These are phyloP conservation scores for Argyrosomus japonicus DNA, from an alignment of 2,113 vertebrate species.

Conservation along the genomic window DNA sequence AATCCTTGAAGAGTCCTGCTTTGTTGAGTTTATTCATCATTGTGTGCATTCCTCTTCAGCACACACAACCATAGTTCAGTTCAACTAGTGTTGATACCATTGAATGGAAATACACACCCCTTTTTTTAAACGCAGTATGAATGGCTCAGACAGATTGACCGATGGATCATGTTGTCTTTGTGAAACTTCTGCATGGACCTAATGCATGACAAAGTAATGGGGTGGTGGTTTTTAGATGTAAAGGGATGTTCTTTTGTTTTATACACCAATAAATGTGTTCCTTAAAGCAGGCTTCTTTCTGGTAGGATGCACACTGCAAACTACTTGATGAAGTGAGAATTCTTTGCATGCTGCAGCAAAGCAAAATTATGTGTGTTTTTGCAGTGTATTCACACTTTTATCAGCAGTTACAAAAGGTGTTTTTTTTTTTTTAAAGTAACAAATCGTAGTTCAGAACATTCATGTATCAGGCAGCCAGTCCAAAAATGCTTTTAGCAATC, in stretches of 20 bases:
- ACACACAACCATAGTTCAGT: constrained; percentile 25
- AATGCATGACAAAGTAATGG: constrained; percentile 67
- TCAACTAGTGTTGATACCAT: constrained; percentile 37
- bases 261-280: constrained; percentile 55
- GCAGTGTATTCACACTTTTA: constrained; percentile 59
- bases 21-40: constrained; percentile 22
- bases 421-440: too few relatives aligned
- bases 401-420: constrained; percentile 51
- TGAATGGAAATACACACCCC: constrained; percentile 24
- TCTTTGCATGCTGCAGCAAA: constrained; percentile 79
- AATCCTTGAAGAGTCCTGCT: constrained; percentile 27
- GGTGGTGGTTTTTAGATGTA: constrained; percentile 65
- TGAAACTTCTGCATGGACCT: constrained; percentile 72
- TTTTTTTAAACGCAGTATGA: constrained; percentile 37
- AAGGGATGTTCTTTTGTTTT: constrained; percentile 41
- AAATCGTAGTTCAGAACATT: constrained; percentile 52
- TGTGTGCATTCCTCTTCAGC: constrained; percentile 27
- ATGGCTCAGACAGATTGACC: constrained; percentile 35
- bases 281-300: constrained; percentile 40
- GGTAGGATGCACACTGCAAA: constrained; percentile 25
- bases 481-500: constrained; percentile 63
- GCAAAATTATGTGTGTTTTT: constrained; percentile 63
- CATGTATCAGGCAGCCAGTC: constrained; percentile 20
- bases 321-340: constrained; percentile 34
- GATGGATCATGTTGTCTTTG: constrained; percentile 52